Conservation (phyloP, 2,797 vertebrate genomes). For the Otus scops region DNA sequence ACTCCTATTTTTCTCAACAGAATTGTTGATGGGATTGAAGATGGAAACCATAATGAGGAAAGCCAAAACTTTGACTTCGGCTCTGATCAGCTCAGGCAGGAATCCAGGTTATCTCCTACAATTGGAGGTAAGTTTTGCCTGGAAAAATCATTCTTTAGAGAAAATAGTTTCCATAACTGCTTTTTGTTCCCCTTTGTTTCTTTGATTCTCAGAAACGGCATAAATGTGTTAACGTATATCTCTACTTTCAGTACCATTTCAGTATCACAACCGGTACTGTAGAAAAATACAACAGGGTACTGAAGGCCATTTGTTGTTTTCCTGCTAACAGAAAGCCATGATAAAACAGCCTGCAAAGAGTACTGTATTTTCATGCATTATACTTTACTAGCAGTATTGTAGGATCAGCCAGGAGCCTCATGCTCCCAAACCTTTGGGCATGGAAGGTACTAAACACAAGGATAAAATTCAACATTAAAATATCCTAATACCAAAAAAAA, state of each 20-base stretch:
- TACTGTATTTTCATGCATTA: neutral
- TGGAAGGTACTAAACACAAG: neutral
- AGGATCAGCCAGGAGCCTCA: neutral
- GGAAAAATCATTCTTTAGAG: neutral
- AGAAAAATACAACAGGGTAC: neutral
- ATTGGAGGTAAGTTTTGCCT: slow-evolving; percentile 67
- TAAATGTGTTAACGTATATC: neutral
- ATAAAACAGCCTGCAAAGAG: neutral
- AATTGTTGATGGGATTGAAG: slow-evolving; percentile 83
- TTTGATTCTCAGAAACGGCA: neutral
- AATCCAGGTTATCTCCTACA: slow-evolving; percentile 70
- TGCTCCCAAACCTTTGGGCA: neutral
- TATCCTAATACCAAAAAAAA: neutral
- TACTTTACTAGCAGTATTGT: neutral
- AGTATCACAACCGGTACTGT: neutral
- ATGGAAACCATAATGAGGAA: slow-evolving; percentile 73
- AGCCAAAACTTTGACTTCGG: slow-evolving; percentile 80
- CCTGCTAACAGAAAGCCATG: neutral
- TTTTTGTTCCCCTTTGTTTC: neutral
- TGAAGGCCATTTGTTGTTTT: neutral
- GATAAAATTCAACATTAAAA: neutral
- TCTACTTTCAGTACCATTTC: neutral
- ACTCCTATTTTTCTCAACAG: slow-evolving; percentile 60
- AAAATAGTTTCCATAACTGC: neutral
- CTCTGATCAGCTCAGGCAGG: slow-evolving; percentile 72